These are phyloP conservation scores for Chrysotoxum bicinctum DNA, from an alignment of 2,888 invertebrate species.

Conservation along the genomic window DNA sequence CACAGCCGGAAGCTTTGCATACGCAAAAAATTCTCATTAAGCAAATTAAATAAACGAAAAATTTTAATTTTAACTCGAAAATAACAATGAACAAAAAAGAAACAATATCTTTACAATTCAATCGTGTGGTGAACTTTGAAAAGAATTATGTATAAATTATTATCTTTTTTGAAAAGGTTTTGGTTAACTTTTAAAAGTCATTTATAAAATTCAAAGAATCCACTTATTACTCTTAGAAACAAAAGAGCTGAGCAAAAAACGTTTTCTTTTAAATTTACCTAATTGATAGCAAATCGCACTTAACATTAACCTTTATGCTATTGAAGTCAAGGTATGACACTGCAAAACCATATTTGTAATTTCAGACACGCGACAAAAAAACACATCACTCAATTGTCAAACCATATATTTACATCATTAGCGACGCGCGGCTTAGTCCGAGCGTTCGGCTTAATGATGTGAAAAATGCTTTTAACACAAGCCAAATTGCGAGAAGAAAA, in stretches of 20 bases:
- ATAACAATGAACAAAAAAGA: background rate
- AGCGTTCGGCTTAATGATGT: slow-evolving; percentile 19
- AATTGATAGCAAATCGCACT: slow-evolving; percentile 42
- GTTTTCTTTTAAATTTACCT: slow-evolving; percentile 6
- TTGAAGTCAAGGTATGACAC: slow-evolving; percentile 68
- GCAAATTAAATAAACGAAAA: slow-evolving; percentile 8
- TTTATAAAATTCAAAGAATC: background rate
- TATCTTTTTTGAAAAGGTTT: background rate
- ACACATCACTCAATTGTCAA: slow-evolving; percentile 50
- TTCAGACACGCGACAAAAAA: slow-evolving; percentile 22
- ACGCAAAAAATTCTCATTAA: background rate
- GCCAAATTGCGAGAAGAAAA: background rate
- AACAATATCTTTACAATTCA: background rate
- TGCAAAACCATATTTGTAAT: slow-evolving; percentile 53
- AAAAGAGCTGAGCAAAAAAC: slow-evolving; percentile 52
- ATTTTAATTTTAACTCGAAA: background rate
- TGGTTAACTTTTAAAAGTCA: slow-evolving; percentile 18
- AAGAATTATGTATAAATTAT: background rate
- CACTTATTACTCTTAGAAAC: slow-evolving; percentile 12
- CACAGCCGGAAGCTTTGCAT: slow-evolving; percentile 10
- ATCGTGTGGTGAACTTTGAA: background rate
- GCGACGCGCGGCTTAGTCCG: background rate
- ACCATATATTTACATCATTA: slow-evolving; percentile 45
- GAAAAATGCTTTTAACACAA: slow-evolving; percentile 37
- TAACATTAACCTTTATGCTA: slow-evolving; percentile 50